Evolutionary conservation across 2,888 invertebrate species (phyloP), one percentile per base, ranked within the genome.

Genomic region (Allophyes oxyacanthae): DNA sequence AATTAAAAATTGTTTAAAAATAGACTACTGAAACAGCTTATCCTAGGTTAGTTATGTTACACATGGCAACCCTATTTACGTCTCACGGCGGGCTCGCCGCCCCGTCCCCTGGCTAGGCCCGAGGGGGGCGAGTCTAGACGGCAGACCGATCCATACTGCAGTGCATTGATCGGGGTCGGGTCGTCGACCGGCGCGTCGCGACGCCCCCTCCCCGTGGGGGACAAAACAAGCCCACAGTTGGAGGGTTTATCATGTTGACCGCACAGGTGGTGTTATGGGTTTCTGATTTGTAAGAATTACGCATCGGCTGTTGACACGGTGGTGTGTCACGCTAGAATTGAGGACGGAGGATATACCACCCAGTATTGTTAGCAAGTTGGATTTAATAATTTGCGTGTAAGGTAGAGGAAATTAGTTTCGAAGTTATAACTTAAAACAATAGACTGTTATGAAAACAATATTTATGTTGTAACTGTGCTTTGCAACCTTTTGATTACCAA

Each of bases 111-210:
- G 52, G 41, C 60, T 51, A 59, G 60, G 51, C 67, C 57, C 59
- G 60, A 57, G 54, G 61, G 75, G 75, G 78, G 81, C 54, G 77
- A 82, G 92, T 93, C 93, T 93, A 93, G 93, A 93, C 93, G 86
- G 79, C 84, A 88, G 89, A 89, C 91, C 89, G 92, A 92, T 92
- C 93, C 80, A 92, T 92, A 91, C 89, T 89, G 92, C 91, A 88
- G 82, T 75, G 86, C 89, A 91, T 90, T 90, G 91, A 91, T 91
- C 91, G 84, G 51, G 77, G 74, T 64, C 76, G 75, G 87, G 86
- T 87, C 84, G 82, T 81, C 86, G 88, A 65, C 84, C 87, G 82
- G 70, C 75, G 66, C 84, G 84, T 34, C 82, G 82, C 82, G 82
- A 75, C 86, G 64, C 69, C 76, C 76, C 63, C 72, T 52, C 46